Evolutionary conservation across 1,140 invertebrate genomes (phyloP).

Genomic region (Drosophila seguyi): DNA sequence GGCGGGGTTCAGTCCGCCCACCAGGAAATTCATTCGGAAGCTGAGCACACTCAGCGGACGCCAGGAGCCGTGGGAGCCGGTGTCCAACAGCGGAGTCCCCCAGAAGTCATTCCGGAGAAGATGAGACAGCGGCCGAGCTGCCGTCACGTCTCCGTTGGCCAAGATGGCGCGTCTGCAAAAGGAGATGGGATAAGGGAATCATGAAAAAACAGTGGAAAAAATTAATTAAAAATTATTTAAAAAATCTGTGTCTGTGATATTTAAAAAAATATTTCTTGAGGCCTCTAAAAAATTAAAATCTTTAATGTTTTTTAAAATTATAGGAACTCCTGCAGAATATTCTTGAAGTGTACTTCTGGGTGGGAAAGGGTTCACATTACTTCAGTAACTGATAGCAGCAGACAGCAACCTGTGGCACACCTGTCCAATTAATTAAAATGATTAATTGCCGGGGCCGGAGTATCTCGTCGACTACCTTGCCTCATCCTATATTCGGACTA

Average conservation of each 20-base stretch:
- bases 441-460: slow-evolving; percentile 65
- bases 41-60: slow-evolving; percentile 95
- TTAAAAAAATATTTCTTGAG: background rate
- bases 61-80: slow-evolving; percentile 96
- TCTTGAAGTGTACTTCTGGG: background rate
- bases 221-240: background rate
- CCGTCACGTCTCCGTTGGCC: slow-evolving; percentile 93
- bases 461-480: slow-evolving; percentile 5
- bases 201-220: background rate
- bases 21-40: slow-evolving; percentile 95
- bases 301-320: background rate
- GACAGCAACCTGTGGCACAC: slow-evolving; percentile 78
- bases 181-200: background rate
- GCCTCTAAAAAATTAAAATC: background rate
- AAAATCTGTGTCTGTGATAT: background rate
- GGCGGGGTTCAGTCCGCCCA: slow-evolving; percentile 93
- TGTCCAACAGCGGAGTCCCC: slow-evolving; percentile 94
- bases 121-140: slow-evolving; percentile 85
- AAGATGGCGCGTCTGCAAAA: slow-evolving; percentile 92
- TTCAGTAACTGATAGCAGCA: slow-evolving; percentile 1
- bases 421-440: slow-evolving; percentile 84
- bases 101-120: slow-evolving; percentile 92
- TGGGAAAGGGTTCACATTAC: slow-evolving; percentile 49
- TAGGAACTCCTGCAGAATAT: no score
- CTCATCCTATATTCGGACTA: background rate